Evolutionary conservation across 2,888 invertebrate species (phyloP), one percentile per base, ranked within the genome.

Genomic region (Cheilosia urbana): DNA sequence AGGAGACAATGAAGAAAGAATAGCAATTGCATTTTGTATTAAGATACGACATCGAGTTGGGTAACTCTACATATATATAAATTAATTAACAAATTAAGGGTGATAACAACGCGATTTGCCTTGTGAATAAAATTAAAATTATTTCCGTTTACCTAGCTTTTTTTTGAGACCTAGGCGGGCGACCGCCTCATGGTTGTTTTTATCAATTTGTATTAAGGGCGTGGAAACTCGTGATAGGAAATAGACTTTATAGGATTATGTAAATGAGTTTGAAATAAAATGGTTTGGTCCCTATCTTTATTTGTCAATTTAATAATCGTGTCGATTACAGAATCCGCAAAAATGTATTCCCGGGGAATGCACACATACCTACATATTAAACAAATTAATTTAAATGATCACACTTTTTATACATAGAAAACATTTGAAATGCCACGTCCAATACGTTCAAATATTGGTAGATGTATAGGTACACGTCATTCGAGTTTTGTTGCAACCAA

Each of bases 31-130:
- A n/a, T 57, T 55, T 57, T 34, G 40, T 60, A 34, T 49, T 75
- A n/a, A 40, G 58, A 45, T 42, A 65, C 24, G 24, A 15, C 30
- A 30, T 49, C 15, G 24, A 42, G 45, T 15, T 34, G 19, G 37
- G 15, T 49, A 66, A 66, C 53, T 51, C 17, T 45, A 3, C 13
- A 51, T 19, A 71, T 49, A 65, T 71, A 57, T 78, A 65, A 57
- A 78, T 79, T 79, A 79, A 79, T 79, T 79, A 72, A 24, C 72
- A 79, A 79, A 79, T 79, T 79, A 49, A 66, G 79, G 72, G 45
- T 66, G 79, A 73, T 73, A 73, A 72, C 60, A 72, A 79, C 72
- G 45, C 37, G 60, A 37, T 72, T 73, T 47, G 24, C 55, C n/a
- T 27, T 27, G 42, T 21, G 17, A 7, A 42, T 62, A 7, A 53